Conservation (phyloP, 1,140 invertebrate species). For the Drosophila pachea region DNA sequence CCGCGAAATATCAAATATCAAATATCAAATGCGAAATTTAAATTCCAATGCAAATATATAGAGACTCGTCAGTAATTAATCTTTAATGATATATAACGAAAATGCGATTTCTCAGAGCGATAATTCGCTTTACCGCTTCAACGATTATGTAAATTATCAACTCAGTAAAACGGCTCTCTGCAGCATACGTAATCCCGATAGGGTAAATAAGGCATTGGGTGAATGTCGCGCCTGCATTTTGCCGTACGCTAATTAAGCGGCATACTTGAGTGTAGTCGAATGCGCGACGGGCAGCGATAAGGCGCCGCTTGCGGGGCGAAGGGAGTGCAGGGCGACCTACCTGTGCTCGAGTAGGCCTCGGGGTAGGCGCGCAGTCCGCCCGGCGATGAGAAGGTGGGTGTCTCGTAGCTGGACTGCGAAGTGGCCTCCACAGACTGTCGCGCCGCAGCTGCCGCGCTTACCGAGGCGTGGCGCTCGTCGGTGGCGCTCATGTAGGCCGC, state of each 20-base stretch:
- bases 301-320: constrained; percentile 27
- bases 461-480: constrained; percentile 73
- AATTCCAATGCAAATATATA: too few species aligned
- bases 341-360: constrained; percentile 77
- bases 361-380: constrained; percentile 75
- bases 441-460: constrained; percentile 67
- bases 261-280: constrained; percentile 56
- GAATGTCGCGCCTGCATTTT: constrained; percentile 45
- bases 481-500: constrained; percentile 75
- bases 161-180: too few species aligned
- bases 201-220: not conserved
- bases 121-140: too few species aligned
- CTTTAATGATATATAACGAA: too few species aligned
- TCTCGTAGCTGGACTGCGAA: constrained; percentile 78
- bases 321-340: constrained; percentile 44
- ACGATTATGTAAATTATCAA: too few species aligned
- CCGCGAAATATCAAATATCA: too few species aligned
- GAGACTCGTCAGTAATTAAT: too few species aligned
- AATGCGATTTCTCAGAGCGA: too few species aligned
- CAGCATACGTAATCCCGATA: too few species aligned
- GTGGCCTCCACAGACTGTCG: constrained; percentile 77
- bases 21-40: too few species aligned
- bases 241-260: constrained; percentile 66
- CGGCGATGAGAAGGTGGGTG: constrained; percentile 76
- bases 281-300: constrained; percentile 16